Evolutionary conservation across 2,888 invertebrate species (phyloP).

Genomic region (Tuta absoluta): DNA sequence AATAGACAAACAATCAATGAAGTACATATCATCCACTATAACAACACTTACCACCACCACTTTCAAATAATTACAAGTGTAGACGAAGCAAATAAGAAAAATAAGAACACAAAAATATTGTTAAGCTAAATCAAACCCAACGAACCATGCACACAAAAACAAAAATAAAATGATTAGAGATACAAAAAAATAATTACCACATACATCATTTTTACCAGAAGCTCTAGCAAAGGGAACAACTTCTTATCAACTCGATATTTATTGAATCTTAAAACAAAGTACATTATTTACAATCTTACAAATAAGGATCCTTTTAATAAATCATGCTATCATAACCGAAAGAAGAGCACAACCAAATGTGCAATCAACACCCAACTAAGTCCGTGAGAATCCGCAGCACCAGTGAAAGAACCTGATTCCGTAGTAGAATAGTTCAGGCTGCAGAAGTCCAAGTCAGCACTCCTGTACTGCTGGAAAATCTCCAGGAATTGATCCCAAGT

Average conservation of each 20-base stretch:
- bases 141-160: no score
- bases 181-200: no score
- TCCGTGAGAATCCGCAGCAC: background rate
- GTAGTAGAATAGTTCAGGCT: conserved; percentile 38
- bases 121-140: no score
- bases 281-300: background rate
- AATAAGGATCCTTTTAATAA: background rate
- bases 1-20: no score
- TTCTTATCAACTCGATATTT: background rate
- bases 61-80: no score
- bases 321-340: background rate
- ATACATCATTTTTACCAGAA: no score
- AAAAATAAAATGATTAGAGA: no score
- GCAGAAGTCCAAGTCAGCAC: conserved; percentile 58
- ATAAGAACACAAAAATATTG: no score
- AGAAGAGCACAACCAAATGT: background rate
- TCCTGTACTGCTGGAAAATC: conserved; percentile 51
- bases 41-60: no score
- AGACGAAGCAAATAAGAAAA: no score
- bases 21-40: no score
- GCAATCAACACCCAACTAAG: background rate
- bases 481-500: conserved; percentile 61
- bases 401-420: conserved; percentile 22
- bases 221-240: no score
- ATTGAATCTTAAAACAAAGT: background rate